Evolutionary conservation across 2,888 invertebrate species (phyloP), one percentile per base, ranked within the genome.

Genomic region (Melanchra persicariae): DNA sequence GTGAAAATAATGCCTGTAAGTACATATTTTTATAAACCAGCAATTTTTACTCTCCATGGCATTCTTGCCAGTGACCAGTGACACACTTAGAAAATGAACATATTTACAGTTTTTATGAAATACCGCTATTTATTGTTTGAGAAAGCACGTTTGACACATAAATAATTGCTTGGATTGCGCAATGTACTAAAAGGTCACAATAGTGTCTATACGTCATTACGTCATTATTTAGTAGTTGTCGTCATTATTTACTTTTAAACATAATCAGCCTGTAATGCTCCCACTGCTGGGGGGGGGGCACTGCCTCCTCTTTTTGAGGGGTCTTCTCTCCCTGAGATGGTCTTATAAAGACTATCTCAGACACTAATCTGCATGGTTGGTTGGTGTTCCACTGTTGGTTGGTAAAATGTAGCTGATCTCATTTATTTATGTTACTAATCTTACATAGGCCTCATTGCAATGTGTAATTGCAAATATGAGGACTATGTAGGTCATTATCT

Each of bases 91-190:
- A 34, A 69, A 69, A 52, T 43, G 1, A 64, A 24, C 64, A 24
- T 69, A 24, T 69, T 68, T 69, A 68, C 52, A 52, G 43, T 68
- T 68, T 52, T 43, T 15, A 68, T 68, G n/a, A 68, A 52, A 68
- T 43, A 52, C 69, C 68, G 69, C 43, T 69, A 69, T 43, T 43
- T 43, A 40, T 24, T 51, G 1, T 68, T 12, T 47, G 37, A 51
- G n/a, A n/a, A 15, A 71, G 43, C 40, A 70, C 57, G 71, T 58
- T 43, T 71, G 69, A 55, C 47, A 40, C 61, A 4, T 1, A 26
- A 72, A 49, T 61, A 73, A 54, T 61, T 55, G 71, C 54, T 49
- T 61, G n/a, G 12, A n/a, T 71, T 61, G 47, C 24, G 17, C 8
- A 30, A 15, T 22, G 30, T 15, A 67, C 19, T 45, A 15, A 49